phyloP scores from a whole-genome alignment of 2,797 vertebrate genomes.

The Tragelaphus eurycerus region DNA sequence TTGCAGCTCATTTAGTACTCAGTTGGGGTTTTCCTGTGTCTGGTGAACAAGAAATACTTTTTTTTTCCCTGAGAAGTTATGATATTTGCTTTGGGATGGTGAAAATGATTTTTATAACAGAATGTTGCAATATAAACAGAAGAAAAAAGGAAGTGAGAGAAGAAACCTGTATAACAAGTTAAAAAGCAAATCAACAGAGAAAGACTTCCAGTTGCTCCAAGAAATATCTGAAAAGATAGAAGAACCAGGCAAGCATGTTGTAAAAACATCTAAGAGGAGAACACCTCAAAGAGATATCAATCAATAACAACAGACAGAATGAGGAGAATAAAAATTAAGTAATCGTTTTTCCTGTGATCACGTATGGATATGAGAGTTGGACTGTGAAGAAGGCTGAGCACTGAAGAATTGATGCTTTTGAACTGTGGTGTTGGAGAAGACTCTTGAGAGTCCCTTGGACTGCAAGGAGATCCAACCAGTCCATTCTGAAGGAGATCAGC shows the following conservation, averaged over 20 bases:
- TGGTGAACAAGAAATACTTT: neutral
- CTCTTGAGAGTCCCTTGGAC: too few species aligned
- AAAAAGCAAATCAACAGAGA: neutral
- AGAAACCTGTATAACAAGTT: neutral
- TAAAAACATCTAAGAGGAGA: neutral
- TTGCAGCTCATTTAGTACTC: neutral
- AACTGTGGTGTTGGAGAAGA: too few species aligned
- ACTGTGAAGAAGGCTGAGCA: too few species aligned
- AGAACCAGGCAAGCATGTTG: neutral
- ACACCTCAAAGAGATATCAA: neutral
- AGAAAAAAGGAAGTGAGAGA: neutral
- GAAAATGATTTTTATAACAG: neutral
- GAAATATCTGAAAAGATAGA: neutral
- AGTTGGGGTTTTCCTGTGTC: neutral
- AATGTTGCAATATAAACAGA: neutral
- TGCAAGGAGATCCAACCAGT: too few species aligned
- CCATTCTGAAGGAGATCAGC: too few species aligned
- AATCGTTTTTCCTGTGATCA: neutral
- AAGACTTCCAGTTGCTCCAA: neutral
- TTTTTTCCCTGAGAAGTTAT: neutral
- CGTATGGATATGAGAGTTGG: too few species aligned
- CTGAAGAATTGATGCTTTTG: too few species aligned
- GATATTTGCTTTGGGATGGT: neutral
- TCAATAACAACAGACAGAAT: neutral
- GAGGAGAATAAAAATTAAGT: neutral